Evolutionary conservation across 1,140 invertebrate species (phyloP), one percentile per base, ranked within the genome.

Genomic region (Apolygus lucorum): DNA sequence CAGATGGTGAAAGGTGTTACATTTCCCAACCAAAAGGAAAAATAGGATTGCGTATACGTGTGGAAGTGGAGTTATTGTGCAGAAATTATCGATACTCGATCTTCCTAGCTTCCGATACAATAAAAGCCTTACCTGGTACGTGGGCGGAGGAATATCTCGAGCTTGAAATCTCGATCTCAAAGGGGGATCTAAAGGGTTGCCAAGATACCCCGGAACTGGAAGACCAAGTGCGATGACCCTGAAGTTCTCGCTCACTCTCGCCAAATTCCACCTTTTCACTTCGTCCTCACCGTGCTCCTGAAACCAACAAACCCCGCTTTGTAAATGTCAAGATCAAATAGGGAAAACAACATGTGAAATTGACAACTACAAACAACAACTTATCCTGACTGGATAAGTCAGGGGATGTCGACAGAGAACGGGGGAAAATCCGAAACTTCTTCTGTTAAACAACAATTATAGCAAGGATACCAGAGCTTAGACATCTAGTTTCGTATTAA

Each of bases 111-210:
- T n/a, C n/a, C n/a, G n/a, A n/a, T n/a, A n/a, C n/a, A n/a, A n/a
- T n/a, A n/a, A n/a, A n/a, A 22, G 28, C 76, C 83, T 81, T 81
- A 90, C 81, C 81, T 87, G 77, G 79, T 84, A 86, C 26, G 77
- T 81, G 59, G 79, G 79, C 28, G 83, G 81, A 63, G 86, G 79
- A 27, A 98, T 84, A 79, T 95, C 88, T 77, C 92, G 83, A 0
- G 91, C 93, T 80, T 99, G 96, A 80, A 99, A 99, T 67, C 96
- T 81, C 0, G 95, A 97, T 71, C 96, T 82, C 11, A 99, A 80
- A 0, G 96, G 96, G 14, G 96, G 96, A 85, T 99, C 96, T 13
- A 99, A 79, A 0, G 95, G 91, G 78, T 98, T 95, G 1, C 96
- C 96, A 71, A 86, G 85, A 74, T 78, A 82, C 67, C 79, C 84